These are phyloP conservation scores for Mastomys natalensis DNA, from an alignment of 2,113 vertebrate species.

Conservation along the genomic window DNA sequence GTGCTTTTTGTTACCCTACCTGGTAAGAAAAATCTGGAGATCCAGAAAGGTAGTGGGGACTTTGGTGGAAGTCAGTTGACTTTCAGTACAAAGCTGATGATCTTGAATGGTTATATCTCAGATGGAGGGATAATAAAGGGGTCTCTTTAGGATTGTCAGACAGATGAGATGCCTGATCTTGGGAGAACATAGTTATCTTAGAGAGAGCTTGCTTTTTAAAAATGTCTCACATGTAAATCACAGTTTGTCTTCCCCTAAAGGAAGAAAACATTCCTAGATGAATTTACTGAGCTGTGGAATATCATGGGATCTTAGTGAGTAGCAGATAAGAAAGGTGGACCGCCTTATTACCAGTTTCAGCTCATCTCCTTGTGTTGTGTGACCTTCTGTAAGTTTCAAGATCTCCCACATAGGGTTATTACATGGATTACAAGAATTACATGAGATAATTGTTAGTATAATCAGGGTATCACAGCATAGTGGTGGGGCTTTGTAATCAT, in stretches of 20 bases:
- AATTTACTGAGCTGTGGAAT: background rate
- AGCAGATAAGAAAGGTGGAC: background rate
- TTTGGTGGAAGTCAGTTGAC: background rate
- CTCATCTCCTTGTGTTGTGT: background rate
- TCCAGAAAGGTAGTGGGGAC: background rate
- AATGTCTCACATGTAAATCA: background rate
- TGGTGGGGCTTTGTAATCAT: background rate
- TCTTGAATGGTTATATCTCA: background rate
- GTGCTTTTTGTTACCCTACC: background rate
- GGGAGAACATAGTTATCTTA: background rate
- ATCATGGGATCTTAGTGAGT: fast-evolving
- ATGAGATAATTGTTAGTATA: background rate
- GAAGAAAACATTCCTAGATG: background rate
- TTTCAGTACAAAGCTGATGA: background rate
- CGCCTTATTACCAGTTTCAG: background rate
- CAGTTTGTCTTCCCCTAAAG: background rate
- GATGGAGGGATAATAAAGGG: background rate
- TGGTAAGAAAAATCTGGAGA: background rate
- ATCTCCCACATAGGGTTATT: background rate
- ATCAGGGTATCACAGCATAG: background rate
- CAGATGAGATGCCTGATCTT: background rate
- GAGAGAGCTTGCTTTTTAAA: conserved; percentile 7
- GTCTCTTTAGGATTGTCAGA: background rate
- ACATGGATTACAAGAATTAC: background rate
- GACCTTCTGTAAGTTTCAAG: background rate